Evolutionary conservation across 2,797 vertebrate species (phyloP), one percentile per base, ranked within the genome.

Genomic region (Scomberomorus guttatus): DNA sequence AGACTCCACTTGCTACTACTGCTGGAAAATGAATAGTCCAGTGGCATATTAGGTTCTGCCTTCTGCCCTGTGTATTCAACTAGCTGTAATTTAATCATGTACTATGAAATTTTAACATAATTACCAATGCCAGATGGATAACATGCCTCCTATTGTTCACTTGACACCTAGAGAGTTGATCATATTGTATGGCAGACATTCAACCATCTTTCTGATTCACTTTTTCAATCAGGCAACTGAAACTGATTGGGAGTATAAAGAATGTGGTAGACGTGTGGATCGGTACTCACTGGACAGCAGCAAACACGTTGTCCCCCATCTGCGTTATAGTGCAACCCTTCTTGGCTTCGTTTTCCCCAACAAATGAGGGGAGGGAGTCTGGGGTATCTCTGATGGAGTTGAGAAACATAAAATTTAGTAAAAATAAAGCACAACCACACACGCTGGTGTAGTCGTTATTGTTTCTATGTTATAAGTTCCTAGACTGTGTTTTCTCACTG

Each of bases 261-360:
- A 24, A 3, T 51, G 51, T 32, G 34, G n/a, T 57, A 20, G 54
- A 46, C 20, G 25, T 39, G 22, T 62, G 83, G 70, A 15, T 25
- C 37, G 42, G 32, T 24, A 95, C 97, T 97, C 94, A 99, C 98
- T 96, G 95, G 80, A 98, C 95, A 55, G 98, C 97, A 64, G 97
- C 96, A 92, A 99, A 99, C 77, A 99, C 55, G 32, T 99, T 99
- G 87, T 98, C 97, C 66, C 98, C 98, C 90, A 95, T 93, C 90
- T 96, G 97, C 80, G 95, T 89, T 81, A 99, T 97, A 34, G 89
- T 39, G 81, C 95, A 99, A 80, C 96, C 95, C 81, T 97, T 98
- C 93, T 95, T 96, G 0, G 97, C 96, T 93, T 99, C 97, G 87
- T 97, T 99, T 87, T 96, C 96, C 63, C 97, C 98, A 80, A 99